Evolutionary conservation across 2,888 invertebrate species (phyloP).

Genomic region (Tiphia femorata): DNA sequence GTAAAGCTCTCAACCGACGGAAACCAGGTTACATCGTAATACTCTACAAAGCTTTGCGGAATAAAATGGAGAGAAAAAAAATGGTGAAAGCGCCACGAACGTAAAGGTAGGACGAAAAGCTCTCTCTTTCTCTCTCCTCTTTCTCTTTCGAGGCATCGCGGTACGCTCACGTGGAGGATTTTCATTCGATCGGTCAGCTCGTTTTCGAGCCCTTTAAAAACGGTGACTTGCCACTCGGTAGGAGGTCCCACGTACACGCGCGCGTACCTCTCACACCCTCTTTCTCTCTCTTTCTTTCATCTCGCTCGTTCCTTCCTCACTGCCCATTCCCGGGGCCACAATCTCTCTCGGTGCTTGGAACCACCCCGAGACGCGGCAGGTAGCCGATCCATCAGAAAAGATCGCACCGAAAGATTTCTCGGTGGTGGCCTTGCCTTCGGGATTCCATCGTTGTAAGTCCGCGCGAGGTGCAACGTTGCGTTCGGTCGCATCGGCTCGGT

Average conservation of each 20-base stretch:
- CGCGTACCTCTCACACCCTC: not conserved
- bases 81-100: too few relatives aligned
- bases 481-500: slow-evolving; percentile 19
- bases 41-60: too few relatives aligned
- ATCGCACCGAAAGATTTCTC: slow-evolving; percentile 1
- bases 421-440: slow-evolving; percentile 15
- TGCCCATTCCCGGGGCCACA: too few relatives aligned
- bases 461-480: slow-evolving; percentile 17
- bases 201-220: slow-evolving; percentile 28
- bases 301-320: slow-evolving; percentile 19
- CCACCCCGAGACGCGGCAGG: slow-evolving; percentile 22
- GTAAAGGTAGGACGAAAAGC: too few relatives aligned
- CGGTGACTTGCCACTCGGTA: slow-evolving; percentile 24
- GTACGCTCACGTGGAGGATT: too few relatives aligned
- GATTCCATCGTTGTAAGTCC: slow-evolving; percentile 16
- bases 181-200: slow-evolving; percentile 18
- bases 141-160: too few relatives aligned
- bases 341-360: not conserved
- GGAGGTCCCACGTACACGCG: slow-evolving; percentile 4
- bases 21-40: too few relatives aligned
- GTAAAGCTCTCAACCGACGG: too few relatives aligned
- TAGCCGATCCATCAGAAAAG: slow-evolving; percentile 23
- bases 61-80: too few relatives aligned
- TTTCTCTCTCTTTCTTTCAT: slow-evolving; percentile 14
- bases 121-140: too few relatives aligned